Base-by-base conservation (phyloP, 2,113 vertebrate genomes). In the Silurus meridionalis region DNA sequence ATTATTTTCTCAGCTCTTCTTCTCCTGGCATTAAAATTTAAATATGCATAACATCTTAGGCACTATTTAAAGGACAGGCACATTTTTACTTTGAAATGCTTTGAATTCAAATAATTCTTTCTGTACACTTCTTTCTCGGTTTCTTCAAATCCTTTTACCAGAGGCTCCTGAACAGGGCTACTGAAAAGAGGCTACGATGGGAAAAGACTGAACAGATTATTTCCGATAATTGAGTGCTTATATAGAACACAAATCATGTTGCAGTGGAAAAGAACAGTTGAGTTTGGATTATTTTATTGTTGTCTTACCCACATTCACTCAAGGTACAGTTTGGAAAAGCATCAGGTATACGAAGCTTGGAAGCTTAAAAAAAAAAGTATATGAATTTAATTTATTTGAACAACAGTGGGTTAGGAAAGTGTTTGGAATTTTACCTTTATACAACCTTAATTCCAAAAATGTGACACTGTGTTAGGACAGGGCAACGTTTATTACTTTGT, bases 221-320 rank as follows among this genome's bases (percentile, higher is more conserved):
- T 71, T 87, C 25, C 57, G n/a, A 8, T 86, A 57, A 79, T 84
- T 60, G 10, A 4, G 53, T 58, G 69, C 23, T 48, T 89, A 77
- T 6, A 66, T 61, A 53, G 72, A 71, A 46, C 83, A 71, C 75
- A 19, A 55, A 88, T 66, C 71, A 14, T 60, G 37, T 37, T 80
- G 78, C 81, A 80, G 37, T 37, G 37, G 2, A 37, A 37, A 37
- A 19, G 46, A 77, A 83, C 53, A 48, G 8, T 0, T 3, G 21
- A 50, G 71, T 58, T 58, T 14, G 14, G 15, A 58, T 11, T 15
- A 5, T 58, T 58, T 58, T 58, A 58, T 58, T 58, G 11, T 15
- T 58, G 3, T 13, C 15, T 15, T 15, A 58, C 15, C 13, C 10
- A 14, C 57, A 10, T 58, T 58, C 57, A 57, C 55, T 57, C 28